These are phyloP conservation scores for Frankliniella fusca DNA, from an alignment of 2,888 invertebrate species.

Conservation along the genomic window DNA sequence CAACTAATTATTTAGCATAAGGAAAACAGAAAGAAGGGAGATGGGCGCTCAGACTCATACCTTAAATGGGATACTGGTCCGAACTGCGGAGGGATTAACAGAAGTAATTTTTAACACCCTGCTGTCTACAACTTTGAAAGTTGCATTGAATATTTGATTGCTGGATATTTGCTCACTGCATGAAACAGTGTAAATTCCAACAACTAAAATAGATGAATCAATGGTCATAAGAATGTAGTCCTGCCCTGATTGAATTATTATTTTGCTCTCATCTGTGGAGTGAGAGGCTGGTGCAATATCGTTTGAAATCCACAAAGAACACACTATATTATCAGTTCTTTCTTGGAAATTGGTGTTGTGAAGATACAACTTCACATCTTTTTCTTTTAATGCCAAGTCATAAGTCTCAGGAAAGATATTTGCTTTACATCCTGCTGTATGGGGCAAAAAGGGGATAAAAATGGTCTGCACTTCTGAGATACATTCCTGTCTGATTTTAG, in stretches of 20 bases:
- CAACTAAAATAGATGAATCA: not conserved
- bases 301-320: not conserved
- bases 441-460: too few relatives aligned
- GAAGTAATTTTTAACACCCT: not conserved
- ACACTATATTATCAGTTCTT: not conserved
- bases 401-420: not conserved
- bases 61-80: not conserved
- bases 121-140: not conserved
- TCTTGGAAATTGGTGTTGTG: not conserved
- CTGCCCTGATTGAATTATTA: not conserved
- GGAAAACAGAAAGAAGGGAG: not conserved
- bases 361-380: not conserved
- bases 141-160: not conserved
- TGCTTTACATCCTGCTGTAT: not conserved
- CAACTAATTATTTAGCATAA: not conserved
- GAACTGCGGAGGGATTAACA: not conserved
- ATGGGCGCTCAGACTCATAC: not conserved
- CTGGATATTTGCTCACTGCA: not conserved
- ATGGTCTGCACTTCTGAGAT: too few relatives aligned
- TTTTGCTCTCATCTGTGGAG: not conserved
- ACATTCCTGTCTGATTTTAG: too few relatives aligned
- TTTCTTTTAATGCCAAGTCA: not conserved
- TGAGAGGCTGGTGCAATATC: not conserved
- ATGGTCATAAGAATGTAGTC: not conserved
- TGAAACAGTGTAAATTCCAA: not conserved